phyloP scores from a whole-genome alignment of 2,888 invertebrate species.

The Gasteruption jaculator region DNA sequence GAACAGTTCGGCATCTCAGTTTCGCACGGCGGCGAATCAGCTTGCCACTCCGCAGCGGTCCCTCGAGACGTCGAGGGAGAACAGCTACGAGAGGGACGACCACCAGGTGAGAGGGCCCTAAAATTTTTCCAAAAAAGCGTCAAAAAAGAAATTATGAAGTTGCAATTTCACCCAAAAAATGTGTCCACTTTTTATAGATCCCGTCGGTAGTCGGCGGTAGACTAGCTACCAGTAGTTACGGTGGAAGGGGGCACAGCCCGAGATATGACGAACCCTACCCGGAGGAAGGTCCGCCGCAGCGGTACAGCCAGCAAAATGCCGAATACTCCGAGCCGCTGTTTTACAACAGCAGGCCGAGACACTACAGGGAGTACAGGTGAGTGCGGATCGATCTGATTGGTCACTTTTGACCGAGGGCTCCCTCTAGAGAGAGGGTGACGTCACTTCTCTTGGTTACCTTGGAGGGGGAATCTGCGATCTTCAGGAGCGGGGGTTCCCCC shows the following conservation, averaged over 20 bases:
- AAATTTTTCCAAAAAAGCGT: constrained; percentile 1
- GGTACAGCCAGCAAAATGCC: constrained; percentile 45
- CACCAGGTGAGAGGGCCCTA: constrained; percentile 51
- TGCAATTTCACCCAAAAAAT: no score
- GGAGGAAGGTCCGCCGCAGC: constrained; percentile 39
- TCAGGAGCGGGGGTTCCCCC: no score
- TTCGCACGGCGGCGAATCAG: constrained; percentile 72
- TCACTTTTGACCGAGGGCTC: no score
- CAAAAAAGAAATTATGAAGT: no score
- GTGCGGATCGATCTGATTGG: background rate
- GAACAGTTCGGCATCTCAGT: constrained; percentile 89
- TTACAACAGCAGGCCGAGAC: constrained; percentile 83
- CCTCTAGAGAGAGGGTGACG: no score
- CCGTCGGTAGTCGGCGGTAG: constrained; percentile 35
- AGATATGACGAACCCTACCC: constrained; percentile 45
- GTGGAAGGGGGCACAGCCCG: constrained; percentile 50
- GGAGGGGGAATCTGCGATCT: no score
- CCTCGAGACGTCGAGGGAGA: constrained; percentile 74
- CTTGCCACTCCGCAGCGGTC: constrained; percentile 75
- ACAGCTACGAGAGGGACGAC: constrained; percentile 79
- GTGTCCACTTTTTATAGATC: constrained; percentile 37
- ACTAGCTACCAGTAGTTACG: constrained; percentile 36
- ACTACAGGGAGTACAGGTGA: constrained; percentile 58
- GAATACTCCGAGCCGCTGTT: constrained; percentile 70
- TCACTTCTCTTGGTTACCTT: no score